Percentiles rank a stretch among this genome's conserved stretches.
Conservation (phyloP, 2,113 vertebrate species). For the Corvus cornix region DNA sequence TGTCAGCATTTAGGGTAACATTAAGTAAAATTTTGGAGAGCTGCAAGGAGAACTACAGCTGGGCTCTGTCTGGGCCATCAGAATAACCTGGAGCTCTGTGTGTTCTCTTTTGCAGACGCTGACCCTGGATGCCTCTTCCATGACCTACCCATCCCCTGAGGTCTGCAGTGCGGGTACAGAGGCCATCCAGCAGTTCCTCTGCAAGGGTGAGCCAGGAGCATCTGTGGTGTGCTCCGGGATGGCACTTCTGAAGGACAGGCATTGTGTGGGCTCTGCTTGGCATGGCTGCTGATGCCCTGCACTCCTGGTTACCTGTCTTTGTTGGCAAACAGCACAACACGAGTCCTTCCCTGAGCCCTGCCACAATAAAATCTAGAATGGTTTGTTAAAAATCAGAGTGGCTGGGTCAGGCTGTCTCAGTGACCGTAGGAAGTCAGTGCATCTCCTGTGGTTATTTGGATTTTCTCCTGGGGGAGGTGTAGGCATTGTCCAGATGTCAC, state of each 20-base stretch:
- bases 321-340: not conserved
- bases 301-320: not conserved
- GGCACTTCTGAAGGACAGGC: not conserved
- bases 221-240: not conserved
- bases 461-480: not conserved
- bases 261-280: not conserved
- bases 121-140: slow-evolving; percentile 79
- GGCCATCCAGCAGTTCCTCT: slow-evolving; percentile 88
- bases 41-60: not conserved
- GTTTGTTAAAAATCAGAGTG: not conserved
- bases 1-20: not conserved
- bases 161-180: slow-evolving; percentile 84
- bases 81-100: not conserved
- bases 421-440: not conserved
- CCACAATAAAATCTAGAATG: not conserved
- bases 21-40: not conserved
- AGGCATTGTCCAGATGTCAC: not conserved
- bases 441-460: not conserved
- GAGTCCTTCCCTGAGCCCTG: not conserved
- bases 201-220: slow-evolving; percentile 75
- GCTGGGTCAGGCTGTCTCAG: not conserved
- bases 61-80: not conserved
- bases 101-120: slow-evolving; percentile 76
- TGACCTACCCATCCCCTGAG: slow-evolving; percentile 82
- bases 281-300: not conserved